A percentile compares a stretch with the other conserved stretches of the same genome.
Evolutionary conservation across 2,888 invertebrate genomes (phyloP).

Genomic region (Drosophila fulvimacula): DNA sequence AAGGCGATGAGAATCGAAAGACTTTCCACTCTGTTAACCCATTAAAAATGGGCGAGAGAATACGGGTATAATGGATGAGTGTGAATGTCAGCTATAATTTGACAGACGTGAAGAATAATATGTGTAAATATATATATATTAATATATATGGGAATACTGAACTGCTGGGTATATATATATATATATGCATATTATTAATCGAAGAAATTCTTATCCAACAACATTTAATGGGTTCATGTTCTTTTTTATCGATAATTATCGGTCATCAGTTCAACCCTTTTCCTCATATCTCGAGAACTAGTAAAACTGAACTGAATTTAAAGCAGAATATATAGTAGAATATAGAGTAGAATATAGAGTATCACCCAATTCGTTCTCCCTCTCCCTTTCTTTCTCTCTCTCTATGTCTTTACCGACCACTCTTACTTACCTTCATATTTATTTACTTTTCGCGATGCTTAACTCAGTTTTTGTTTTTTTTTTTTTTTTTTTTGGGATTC

Average conservation of each 20-base stretch:
- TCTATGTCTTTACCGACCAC: neutral
- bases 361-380: neutral
- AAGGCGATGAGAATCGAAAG: slow-evolving; percentile 20
- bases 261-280: no score
- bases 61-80: slow-evolving; percentile 5
- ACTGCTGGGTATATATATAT: neutral
- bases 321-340: no score
- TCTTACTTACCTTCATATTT: slow-evolving; percentile 13
- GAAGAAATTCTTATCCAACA: neutral
- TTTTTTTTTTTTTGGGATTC: slow-evolving; percentile 33
- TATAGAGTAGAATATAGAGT: no score
- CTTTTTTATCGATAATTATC: no score
- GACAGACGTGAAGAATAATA: neutral
- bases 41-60: neutral
- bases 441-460: slow-evolving; percentile 15
- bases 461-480: slow-evolving; percentile 6
- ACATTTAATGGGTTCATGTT: no score
- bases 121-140: neutral
- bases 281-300: no score
- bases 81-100: neutral
- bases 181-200: neutral
- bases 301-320: no score
- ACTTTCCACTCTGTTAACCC: slow-evolving; percentile 32
- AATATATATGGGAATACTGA: neutral
- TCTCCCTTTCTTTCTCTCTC: neutral